Evolutionary conservation across 2,888 invertebrate genomes (phyloP).

Genomic region (Hanleya hanleyi): DNA sequence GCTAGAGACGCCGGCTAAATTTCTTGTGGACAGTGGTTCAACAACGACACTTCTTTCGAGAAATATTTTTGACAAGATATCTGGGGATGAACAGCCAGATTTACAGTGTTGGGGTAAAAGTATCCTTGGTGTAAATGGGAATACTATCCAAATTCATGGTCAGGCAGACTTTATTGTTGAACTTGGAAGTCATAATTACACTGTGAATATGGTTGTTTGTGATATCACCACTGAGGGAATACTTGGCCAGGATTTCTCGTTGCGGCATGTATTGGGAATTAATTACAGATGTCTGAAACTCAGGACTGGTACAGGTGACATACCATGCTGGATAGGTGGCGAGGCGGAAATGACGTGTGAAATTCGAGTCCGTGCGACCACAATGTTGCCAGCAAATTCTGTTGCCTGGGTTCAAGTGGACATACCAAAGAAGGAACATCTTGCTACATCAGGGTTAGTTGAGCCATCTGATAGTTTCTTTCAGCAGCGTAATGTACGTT

Average conservation of each 20-base stretch:
- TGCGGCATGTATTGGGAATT: not conserved
- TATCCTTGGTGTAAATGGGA: not conserved
- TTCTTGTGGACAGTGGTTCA: not conserved
- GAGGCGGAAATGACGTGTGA: not conserved
- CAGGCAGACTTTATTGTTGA: not conserved
- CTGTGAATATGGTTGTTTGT: not conserved
- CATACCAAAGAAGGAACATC: not conserved
- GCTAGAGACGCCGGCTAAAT: not conserved
- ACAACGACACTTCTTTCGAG: not conserved
- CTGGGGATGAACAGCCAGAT: not conserved
- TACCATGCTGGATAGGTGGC: not conserved
- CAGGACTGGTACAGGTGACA: not conserved
- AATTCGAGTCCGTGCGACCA: not conserved
- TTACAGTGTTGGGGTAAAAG: not conserved
- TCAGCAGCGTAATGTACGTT: no score
- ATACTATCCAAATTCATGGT: not conserved
- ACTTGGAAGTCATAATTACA: not conserved
- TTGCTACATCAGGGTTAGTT: not conserved
- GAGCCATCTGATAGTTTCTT: not conserved
- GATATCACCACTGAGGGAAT: not conserved
- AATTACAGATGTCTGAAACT: not conserved
- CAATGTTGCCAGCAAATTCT: not conserved
- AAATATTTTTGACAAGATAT: not conserved
- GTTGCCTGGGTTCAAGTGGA: not conserved
- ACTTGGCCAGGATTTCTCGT: not conserved